These are phyloP conservation scores for Drosophila mercatorum DNA, from an alignment of 2,888 invertebrate species.

Conservation along the genomic window DNA sequence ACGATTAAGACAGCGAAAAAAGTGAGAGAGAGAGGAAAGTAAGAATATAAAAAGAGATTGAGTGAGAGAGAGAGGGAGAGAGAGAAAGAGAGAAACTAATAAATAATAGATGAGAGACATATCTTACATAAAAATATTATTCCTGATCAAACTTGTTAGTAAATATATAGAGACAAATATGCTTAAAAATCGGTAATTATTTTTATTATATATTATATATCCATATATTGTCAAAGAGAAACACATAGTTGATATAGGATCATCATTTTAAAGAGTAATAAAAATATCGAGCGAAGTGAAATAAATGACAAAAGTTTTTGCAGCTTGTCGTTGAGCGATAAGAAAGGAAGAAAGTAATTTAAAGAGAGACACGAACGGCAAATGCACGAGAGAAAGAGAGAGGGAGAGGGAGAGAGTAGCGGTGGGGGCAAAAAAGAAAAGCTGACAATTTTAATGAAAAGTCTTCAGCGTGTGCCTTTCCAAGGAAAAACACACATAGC, in stretches of 20 bases:
- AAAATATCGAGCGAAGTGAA: conserved; percentile 45
- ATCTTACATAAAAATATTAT: no score
- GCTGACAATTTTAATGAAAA: conserved; percentile 76
- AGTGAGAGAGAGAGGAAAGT: not conserved
- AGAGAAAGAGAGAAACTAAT: not conserved
- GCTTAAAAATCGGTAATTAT: not conserved
- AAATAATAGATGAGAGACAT: no score
- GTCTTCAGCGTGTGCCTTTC: conserved; percentile 46
- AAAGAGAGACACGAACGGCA: conserved; percentile 22
- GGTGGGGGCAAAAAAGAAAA: conserved; percentile 46
- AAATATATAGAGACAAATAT: not conserved
- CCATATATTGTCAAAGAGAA: not conserved
- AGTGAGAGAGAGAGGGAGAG: not conserved
- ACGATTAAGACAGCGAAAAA: not conserved
- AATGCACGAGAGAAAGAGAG: not conserved
- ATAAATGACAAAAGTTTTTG: conserved; percentile 64
- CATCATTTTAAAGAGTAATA: conserved; percentile 27
- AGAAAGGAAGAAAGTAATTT: conserved; percentile 66
- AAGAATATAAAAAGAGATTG: not conserved
- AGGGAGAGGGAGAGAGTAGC: not conserved
- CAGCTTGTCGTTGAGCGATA: conserved; percentile 43
- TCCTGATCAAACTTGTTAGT: no score
- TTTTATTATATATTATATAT: not conserved
- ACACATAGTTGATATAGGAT: not conserved
- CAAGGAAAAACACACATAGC: conserved; percentile 20